A percentile compares a stretch with the other conserved stretches of the same genome.
These are phyloP conservation scores for Lepidocyrtinus sp. DNA, from an alignment of 2,888 invertebrate genomes.

Conservation along the genomic window DNA sequence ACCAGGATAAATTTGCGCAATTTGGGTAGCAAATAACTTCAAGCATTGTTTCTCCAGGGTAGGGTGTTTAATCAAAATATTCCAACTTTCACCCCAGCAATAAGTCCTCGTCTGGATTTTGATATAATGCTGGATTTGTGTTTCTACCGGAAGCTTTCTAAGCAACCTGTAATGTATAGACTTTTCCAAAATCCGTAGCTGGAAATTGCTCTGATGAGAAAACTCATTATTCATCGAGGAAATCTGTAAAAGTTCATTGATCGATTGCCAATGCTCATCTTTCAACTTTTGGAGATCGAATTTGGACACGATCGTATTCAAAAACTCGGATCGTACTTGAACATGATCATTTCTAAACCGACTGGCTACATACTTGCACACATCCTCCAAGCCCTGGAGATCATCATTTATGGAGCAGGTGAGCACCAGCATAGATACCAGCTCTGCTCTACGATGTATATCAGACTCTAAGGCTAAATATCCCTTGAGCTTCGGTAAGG, in stretches of 20 bases:
- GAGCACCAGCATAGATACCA: conserved; percentile 53
- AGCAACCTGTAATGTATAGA: conserved; percentile 51
- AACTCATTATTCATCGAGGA: conserved; percentile 62
- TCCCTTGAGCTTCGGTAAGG: conserved; percentile 60
- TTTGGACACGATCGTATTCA: conserved; percentile 46
- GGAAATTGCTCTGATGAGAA: conserved; percentile 40
- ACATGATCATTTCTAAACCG: conserved; percentile 60
- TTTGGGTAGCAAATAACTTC: conserved; percentile 44
- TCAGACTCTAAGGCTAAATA: conserved; percentile 55
- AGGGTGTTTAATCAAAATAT: conserved; percentile 41
- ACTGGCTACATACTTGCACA: conserved; percentile 51
- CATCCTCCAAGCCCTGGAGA: conserved; percentile 41
- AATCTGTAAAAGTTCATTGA: conserved; percentile 61
- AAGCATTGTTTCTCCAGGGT: conserved; percentile 54
- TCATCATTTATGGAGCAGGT: conserved; percentile 63
- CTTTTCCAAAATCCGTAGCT: conserved; percentile 54
- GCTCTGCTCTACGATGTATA: conserved; percentile 52
- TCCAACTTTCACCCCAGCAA: conserved; percentile 60
- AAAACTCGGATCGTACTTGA: conserved; percentile 59
- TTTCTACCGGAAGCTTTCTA: conserved; percentile 44
- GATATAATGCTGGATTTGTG: conserved; percentile 60
- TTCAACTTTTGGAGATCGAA: conserved; percentile 50
- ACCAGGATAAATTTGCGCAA: conserved; percentile 47
- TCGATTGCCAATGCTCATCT: conserved; percentile 57
- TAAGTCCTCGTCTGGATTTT: conserved; percentile 59